Conservation (phyloP, 2,113 vertebrate species). For the Macroglossus sobrinus region DNA sequence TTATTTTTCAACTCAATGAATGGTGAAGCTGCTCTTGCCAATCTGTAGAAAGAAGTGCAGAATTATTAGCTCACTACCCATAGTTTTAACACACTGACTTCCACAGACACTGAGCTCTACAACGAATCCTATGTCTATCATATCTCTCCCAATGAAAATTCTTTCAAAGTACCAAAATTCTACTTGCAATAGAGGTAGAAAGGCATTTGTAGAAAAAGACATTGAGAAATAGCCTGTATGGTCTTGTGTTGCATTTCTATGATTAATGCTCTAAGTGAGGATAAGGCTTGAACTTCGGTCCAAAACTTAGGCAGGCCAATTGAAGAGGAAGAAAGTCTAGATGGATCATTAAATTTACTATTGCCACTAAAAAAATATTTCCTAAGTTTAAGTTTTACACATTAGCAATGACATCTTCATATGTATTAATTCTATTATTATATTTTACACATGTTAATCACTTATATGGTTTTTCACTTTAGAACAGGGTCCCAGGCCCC, state of each 20-base stretch:
- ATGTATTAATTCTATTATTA: background rate
- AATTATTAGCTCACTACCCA: background rate
- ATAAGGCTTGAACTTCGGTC: background rate
- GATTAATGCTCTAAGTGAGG: background rate
- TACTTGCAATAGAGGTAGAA: background rate
- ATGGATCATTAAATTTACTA: background rate
- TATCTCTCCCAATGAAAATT: background rate
- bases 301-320: background rate
- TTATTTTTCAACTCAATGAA: background rate
- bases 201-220: background rate
- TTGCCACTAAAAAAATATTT: background rate
- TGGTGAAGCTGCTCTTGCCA: background rate
- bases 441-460: background rate
- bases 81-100: background rate
- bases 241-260: background rate
- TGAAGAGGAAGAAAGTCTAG: background rate
- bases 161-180: background rate
- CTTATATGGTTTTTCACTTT: background rate
- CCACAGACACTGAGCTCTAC: background rate
- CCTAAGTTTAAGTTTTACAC: background rate
- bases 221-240: background rate
- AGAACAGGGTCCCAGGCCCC: background rate
- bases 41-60: background rate
- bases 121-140: background rate
- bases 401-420: background rate